Evolutionary conservation across 2,113 vertebrate genomes (phyloP), one percentile per base, ranked within the genome.

Genomic region (Columbina picui): DNA sequence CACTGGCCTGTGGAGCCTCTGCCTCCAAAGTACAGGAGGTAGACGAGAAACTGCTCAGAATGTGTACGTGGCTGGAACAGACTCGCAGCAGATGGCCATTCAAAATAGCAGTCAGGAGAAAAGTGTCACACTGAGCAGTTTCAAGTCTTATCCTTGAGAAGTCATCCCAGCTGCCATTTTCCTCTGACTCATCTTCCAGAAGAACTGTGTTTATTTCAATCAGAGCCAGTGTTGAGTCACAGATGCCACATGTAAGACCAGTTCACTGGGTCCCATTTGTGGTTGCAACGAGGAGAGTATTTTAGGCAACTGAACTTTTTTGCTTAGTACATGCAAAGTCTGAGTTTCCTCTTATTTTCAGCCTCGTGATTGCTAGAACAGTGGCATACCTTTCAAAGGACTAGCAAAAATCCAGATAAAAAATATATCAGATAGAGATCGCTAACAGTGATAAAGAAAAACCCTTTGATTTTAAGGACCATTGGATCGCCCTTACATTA

Each of bases 101-200:
- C 61, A 89, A 95, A 97, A 92, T 93, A 96, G 90, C 93, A 94
- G 41, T 94, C 91, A 70, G 67, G n/a, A 94, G 89, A 89, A 95
- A 94, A 96, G 64, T 76, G 87, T 93, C 94, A 83, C 55, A 85
- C 17, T 5, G 59, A 94, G 87, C 84, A 94, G 91, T 95, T 65
- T 77, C 50, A 52, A 87, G 70, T 47, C 86, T 92, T 89, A 85
- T 89, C 87, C 87, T 91, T 61, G 30, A 95, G 94, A 93, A 89
- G 32, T 60, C 67, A 77, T 93, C 78, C 67, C 84, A 91, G 74
- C 84, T 95, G 65, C 92, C 93, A 94, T 96, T 87, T 92, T 93
- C 81, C 47, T 95, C 74, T 95, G 92, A 94, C 43, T 97, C 92
- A 89, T 84, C 90, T 89, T 87, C 69, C 49, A 78, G 90, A 79